Conservation (phyloP, 2,797 vertebrate genomes). For the Macropus fuliginosus region DNA sequence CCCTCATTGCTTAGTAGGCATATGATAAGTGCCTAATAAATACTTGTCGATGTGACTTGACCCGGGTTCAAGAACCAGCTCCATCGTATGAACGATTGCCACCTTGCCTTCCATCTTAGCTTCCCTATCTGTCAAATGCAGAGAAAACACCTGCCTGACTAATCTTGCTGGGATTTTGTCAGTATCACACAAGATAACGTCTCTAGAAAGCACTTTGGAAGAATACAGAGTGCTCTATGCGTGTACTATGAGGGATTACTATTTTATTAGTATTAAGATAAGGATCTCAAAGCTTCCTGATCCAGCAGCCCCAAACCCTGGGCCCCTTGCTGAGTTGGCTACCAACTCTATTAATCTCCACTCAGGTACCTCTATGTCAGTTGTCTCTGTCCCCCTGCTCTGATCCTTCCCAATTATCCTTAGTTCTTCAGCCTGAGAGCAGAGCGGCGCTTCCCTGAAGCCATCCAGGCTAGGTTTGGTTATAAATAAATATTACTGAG, state of each 20-base stretch:
- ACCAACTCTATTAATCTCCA: neutral
- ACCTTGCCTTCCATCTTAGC: neutral
- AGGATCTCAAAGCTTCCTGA: slow-evolving; percentile 26
- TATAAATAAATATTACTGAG: slow-evolving; percentile 16
- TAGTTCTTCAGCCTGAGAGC: neutral
- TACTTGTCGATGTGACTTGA: neutral
- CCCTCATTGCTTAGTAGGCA: neutral
- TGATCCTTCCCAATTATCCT: slow-evolving; percentile 1
- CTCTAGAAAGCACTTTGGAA: neutral
- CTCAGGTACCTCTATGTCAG: neutral
- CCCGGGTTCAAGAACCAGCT: neutral
- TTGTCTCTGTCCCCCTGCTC: neutral
- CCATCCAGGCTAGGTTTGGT: neutral
- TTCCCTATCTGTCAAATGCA: neutral
- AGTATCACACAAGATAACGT: neutral
- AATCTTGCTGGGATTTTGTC: neutral
- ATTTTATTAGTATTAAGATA: neutral
- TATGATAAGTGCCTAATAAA: neutral
- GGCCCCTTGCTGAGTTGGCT: neutral
- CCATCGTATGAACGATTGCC: neutral
- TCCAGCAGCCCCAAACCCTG: rapidly evolving
- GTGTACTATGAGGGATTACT: slow-evolving; percentile 45
- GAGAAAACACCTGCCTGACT: neutral
- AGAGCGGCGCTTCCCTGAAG: neutral
- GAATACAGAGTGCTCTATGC: neutral